Conservation (phyloP, 2,888 invertebrate genomes). For the Rotaria socialis region DNA sequence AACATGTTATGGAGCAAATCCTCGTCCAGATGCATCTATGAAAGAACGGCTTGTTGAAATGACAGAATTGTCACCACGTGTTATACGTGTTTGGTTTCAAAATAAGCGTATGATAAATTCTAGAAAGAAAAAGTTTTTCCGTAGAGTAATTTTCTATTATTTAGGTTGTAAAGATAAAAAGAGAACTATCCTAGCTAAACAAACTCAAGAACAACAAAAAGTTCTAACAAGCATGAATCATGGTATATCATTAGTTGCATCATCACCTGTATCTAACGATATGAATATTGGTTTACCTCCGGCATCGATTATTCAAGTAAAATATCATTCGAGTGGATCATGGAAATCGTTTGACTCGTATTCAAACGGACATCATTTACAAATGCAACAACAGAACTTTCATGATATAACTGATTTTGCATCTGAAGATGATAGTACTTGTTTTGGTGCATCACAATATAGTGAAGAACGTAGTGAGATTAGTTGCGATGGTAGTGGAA, state of each 20-base stretch:
- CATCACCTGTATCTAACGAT: conserved; percentile 67
- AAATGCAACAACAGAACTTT: background rate
- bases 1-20: conserved; percentile 94
- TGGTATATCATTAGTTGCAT: conserved; percentile 94
- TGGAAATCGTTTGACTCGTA: background rate
- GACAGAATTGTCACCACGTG: conserved; percentile 91
- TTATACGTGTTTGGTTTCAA: conserved; percentile 98
- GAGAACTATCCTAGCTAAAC: conserved; percentile 88
- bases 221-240: conserved; percentile 82
- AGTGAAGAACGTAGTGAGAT: background rate
- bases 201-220: conserved; percentile 88
- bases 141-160: background rate
- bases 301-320: background rate
- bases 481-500: conserved; percentile 1
- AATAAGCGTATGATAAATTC: conserved; percentile 56
- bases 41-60: conserved; percentile 98
- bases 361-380: background rate
- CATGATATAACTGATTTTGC: background rate
- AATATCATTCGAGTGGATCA: background rate
- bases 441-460: background rate
- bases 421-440: conserved; percentile 5
- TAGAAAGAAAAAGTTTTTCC: background rate
- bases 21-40: conserved; percentile 95
- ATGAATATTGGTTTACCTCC: conserved; percentile 28
- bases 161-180: conserved; percentile 58